These are phyloP conservation scores for Daktulosphaira vitifoliae DNA, from an alignment of 1,140 invertebrate genomes.

Conservation along the genomic window DNA sequence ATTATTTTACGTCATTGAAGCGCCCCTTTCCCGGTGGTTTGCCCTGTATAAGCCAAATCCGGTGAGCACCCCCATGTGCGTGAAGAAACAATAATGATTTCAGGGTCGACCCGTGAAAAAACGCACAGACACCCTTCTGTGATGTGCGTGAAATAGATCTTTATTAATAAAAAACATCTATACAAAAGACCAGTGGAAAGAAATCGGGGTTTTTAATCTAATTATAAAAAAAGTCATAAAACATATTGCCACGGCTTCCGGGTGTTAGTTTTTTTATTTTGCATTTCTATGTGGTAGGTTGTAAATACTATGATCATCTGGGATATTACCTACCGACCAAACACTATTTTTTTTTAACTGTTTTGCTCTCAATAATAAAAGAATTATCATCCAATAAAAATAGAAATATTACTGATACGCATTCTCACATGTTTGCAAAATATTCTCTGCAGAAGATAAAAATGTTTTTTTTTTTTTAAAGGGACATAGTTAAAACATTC, in stretches of 20 bases:
- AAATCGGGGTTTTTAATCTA: not conserved
- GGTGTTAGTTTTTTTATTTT: not conserved
- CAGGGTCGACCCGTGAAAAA: conserved; percentile 1
- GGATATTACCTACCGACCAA: no score
- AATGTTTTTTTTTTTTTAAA: no score
- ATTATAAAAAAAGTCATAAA: conserved; percentile 6
- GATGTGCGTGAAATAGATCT: conserved; percentile 22
- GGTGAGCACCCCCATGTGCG: not conserved
- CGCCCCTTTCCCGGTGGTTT: not conserved
- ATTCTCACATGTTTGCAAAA: no score
- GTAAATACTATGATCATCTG: not conserved
- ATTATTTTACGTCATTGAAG: not conserved
- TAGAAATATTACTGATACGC: no score
- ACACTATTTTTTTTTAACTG: no score
- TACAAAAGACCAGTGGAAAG: not conserved
- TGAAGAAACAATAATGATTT: conserved; percentile 11
- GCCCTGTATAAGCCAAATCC: not conserved
- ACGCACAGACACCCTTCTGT: conserved; percentile 2
- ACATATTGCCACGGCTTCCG: not conserved
- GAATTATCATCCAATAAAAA: no score
- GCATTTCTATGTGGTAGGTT: not conserved
- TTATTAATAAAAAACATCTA: not conserved
- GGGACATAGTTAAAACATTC: no score
- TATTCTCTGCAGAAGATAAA: no score
- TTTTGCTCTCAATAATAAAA: no score